Evolutionary conservation across 23 tunicate species (phyloP).

Genomic region (Trididemnum nubilum): DNA sequence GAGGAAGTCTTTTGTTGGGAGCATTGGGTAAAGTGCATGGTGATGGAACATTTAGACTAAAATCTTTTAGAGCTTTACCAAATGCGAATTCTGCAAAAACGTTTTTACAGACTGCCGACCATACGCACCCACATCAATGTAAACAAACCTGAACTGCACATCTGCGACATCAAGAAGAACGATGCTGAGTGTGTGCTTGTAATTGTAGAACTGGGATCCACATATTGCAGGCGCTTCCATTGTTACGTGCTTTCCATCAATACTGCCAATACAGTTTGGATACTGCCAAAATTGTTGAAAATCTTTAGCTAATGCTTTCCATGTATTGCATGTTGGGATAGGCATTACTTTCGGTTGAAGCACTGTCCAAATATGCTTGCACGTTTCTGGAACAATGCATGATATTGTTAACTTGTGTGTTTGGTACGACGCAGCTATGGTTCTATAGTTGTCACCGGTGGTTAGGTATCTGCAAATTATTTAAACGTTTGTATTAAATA

Average conservation of each 20-base stretch:
- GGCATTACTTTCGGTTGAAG: slow-evolving; percentile 25
- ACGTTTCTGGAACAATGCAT: slow-evolving; percentile 36
- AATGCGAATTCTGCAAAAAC: slow-evolving; percentile 34
- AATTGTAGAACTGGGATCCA: slow-evolving; percentile 45
- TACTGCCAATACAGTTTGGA: slow-evolving; percentile 51
- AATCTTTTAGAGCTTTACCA: slow-evolving; percentile 22
- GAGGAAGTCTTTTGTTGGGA: slow-evolving; percentile 6
- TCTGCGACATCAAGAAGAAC: slow-evolving; percentile 43
- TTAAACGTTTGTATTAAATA: no score
- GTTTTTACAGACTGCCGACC: slow-evolving; percentile 47
- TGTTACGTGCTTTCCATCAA: slow-evolving; percentile 43
- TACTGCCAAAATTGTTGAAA: slow-evolving; percentile 27
- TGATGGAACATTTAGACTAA: background rate
- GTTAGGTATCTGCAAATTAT: background rate
- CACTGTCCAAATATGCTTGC: slow-evolving; percentile 36
- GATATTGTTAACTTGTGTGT: slow-evolving; percentile 16
- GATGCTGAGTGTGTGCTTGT: slow-evolving; percentile 41
- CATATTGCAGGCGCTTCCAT: slow-evolving; percentile 41
- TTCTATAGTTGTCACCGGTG: background rate
- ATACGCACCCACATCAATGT: slow-evolving; percentile 39
- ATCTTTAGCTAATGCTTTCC: slow-evolving; percentile 2
- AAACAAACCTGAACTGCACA: slow-evolving; percentile 31
- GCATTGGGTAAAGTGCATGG: background rate
- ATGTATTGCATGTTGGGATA: slow-evolving; percentile 1
- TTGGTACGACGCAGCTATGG: slow-evolving; percentile 30